phyloP scores from a whole-genome alignment of 2,888 invertebrate genomes.

The Rhogogaster chlorosoma region DNA sequence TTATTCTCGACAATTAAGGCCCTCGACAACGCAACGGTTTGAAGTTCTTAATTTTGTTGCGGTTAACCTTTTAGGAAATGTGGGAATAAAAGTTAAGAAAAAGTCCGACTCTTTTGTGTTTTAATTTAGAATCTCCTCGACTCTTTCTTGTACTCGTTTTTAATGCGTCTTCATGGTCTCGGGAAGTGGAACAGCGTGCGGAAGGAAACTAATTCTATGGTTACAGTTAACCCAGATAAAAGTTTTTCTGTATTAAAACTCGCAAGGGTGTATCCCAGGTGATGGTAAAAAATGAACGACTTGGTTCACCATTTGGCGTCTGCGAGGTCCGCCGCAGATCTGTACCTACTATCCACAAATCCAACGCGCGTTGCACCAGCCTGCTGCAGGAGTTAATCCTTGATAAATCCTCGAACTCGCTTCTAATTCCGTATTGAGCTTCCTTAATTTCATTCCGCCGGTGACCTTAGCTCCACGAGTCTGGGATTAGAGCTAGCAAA shows the following conservation, averaged over 20 bases:
- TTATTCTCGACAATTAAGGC: conserved; percentile 31
- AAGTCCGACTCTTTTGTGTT: conserved; percentile 15
- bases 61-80: conserved; percentile 8
- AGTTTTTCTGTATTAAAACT: conserved; percentile 21
- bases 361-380: conserved; percentile 52
- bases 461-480: conserved; percentile 59
- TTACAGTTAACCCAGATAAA: conserved; percentile 36
- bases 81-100: not conserved
- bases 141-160: conserved; percentile 14
- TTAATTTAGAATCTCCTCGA: conserved; percentile 19
- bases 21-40: not conserved
- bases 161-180: conserved; percentile 3
- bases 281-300: conserved; percentile 16
- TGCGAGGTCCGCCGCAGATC: not conserved
- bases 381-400: conserved; percentile 71
- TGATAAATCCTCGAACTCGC: conserved; percentile 74
- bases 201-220: conserved; percentile 14
- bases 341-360: too few species aligned
- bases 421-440: conserved; percentile 74
- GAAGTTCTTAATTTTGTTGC: conserved; percentile 19
- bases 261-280: conserved; percentile 10
- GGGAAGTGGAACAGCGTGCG: not conserved
- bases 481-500: conserved; percentile 19
- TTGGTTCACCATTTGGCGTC: not conserved
- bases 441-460: conserved; percentile 73